These are phyloP conservation scores for Drosophila quinaria DNA, from an alignment of 2,888 invertebrate genomes.

Conservation along the genomic window DNA sequence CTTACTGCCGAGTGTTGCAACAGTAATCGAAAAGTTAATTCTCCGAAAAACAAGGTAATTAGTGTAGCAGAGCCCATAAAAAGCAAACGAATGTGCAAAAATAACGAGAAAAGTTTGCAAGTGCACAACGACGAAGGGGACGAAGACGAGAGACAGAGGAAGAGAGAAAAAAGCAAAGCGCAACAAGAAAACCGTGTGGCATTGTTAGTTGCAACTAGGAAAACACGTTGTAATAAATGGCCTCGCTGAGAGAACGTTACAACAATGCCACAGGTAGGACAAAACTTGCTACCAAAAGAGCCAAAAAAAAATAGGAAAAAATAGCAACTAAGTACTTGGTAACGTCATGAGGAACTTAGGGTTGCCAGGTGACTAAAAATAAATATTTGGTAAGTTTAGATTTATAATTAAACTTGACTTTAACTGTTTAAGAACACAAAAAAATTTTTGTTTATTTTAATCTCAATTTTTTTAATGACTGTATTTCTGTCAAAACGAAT, in stretches of 20 bases:
- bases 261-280: constrained; percentile 50
- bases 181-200: constrained; percentile 59
- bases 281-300: constrained; percentile 14
- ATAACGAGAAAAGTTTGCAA: constrained; percentile 79
- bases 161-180: constrained; percentile 28
- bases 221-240: constrained; percentile 75
- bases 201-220: constrained; percentile 69
- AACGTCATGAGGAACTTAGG: constrained; percentile 8
- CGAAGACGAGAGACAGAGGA: not conserved
- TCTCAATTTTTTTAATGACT: not conserved
- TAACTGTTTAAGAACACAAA: too few relatives aligned
- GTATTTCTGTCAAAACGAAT: not conserved
- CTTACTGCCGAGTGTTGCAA: constrained; percentile 54
- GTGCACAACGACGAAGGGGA: constrained; percentile 26
- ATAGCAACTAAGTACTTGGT: constrained; percentile 1
- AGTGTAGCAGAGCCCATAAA: constrained; percentile 78
- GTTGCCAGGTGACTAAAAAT: constrained; percentile 23
- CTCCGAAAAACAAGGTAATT: constrained; percentile 83
- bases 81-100: constrained; percentile 82
- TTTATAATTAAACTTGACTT: not conserved
- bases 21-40: constrained; percentile 83
- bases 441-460: not conserved
- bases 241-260: constrained; percentile 34
- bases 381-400: constrained; percentile 14
- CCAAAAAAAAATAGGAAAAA: not conserved